Base-by-base conservation (phyloP, 2,888 invertebrate species). In the Odontocolon sp. region DNA sequence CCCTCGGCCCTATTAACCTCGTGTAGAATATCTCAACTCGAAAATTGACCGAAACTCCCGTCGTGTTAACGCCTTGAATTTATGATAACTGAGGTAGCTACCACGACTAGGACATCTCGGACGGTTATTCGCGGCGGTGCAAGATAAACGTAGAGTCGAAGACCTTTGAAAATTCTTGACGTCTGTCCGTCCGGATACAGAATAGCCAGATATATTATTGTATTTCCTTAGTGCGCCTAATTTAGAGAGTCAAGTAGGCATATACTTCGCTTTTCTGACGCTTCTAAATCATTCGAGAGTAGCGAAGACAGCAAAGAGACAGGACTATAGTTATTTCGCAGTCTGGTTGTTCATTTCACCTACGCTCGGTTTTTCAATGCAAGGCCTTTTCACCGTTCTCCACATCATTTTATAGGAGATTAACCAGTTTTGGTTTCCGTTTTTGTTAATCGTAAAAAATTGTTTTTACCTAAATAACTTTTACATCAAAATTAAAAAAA, bases 1-100 rank as follows among this genome's bases (percentile, higher is more conserved):
- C 66, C 57, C 54, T 40, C 33, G 59, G 31, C 18, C 21, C 70
- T 42, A 69, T 64, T 69, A 64, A 45, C 68, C 63, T 40, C 28
- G 18, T 14, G 59, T 59, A 21, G 66, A 31, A 76, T 71, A 67
- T 50, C 42, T 54, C 67, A 52, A 52, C 16, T 23, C 54, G 54
- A 54, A 70, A 64, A 75, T 64, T 52, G 40, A 63, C 28, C 45
- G n/a, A 54, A 64, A 63, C 56, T 71, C 76, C 76, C 67, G 71
- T 56, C 71, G 76, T 61, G 71, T 77, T 59, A 68, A 67, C 76
- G 71, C 67, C 67, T 18, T 40, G 42, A 71, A 77, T 77, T 77
- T 71, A 77, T 71, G 61, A 63, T 61, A 40, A 63, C 63, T 31
- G 45, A 14, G 68, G 56, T 33, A 38, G 50, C 63, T 26, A n/a